Percentiles rank a stretch among this genome's conserved stretches.
Conservation (phyloP, 2,888 invertebrate genomes). For the Sycophila texana region DNA sequence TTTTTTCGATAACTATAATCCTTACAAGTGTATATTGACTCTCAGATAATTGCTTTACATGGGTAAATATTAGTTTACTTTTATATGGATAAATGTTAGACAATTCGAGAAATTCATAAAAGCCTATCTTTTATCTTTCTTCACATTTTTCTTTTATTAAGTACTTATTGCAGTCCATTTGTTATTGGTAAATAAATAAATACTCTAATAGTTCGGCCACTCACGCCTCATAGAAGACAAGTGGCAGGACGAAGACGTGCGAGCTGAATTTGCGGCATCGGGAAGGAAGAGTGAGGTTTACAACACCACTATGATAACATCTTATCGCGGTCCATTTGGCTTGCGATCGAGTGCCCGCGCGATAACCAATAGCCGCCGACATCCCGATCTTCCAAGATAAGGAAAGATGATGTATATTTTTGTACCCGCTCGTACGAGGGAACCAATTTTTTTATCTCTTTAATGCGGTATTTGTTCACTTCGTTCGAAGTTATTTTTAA, state of each 20-base stretch:
- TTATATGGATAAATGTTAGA: too few relatives aligned
- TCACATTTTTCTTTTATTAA: too few relatives aligned
- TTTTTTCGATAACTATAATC: too few relatives aligned
- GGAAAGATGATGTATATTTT: slow-evolving; percentile 10
- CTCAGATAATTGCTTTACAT: too few relatives aligned
- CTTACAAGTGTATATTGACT: too few relatives aligned
- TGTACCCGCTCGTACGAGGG: neutral
- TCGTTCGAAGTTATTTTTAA: too few relatives aligned
- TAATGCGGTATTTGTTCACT: too few relatives aligned
- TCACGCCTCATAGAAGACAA: neutral
- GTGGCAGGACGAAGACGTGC: neutral
- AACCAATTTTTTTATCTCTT: neutral
- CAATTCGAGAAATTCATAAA: too few relatives aligned
- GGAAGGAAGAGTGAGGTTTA: slow-evolving; percentile 38
- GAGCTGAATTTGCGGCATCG: slow-evolving; percentile 14
- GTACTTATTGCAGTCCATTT: too few relatives aligned
- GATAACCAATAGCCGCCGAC: neutral
- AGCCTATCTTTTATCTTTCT: too few relatives aligned
- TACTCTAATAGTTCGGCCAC: slow-evolving; percentile 31
- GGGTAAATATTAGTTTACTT: too few relatives aligned
- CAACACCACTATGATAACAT: slow-evolving; percentile 35
- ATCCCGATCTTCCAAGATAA: neutral
- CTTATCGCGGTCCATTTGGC: slow-evolving; percentile 49
- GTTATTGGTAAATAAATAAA: too few relatives aligned
- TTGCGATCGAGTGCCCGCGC: neutral